Evolutionary conservation across 1,140 invertebrate species (phyloP), one percentile per base, ranked within the genome.

Genomic region (Ericerus pela): DNA sequence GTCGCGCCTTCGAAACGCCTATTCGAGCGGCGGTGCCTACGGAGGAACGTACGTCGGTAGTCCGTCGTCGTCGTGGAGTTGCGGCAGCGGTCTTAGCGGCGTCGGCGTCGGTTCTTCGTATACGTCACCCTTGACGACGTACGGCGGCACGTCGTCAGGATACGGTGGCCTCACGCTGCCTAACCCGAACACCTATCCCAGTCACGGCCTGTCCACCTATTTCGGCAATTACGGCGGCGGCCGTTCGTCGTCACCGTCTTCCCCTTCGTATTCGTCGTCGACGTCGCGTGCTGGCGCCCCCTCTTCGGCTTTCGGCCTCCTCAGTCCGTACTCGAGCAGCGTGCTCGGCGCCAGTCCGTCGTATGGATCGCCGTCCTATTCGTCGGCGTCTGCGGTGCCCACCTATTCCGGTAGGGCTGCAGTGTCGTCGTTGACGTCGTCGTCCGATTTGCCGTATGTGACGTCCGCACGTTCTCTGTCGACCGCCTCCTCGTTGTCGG

Each of bases 61-160:
- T 18, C 6, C 51, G 20, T 53, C 56, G 0, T 2, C 54, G 1
- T 30, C 51, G 5, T 52, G 30, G 1, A 53, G 47, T 43, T 36
- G 51, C 2, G 29, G 28, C 8, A 29, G 56, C 0, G n/a, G n/a
- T n/a, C n/a, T n/a, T n/a, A n/a, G n/a, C n/a, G n/a, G n/a, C n/a
- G n/a, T n/a, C n/a, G n/a, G n/a, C n/a, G n/a, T n/a, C n/a, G n/a
- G n/a, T n/a, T 56, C 57, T 5, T 58, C 47, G 4, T 47, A 56
- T 36, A 36, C 51, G 14, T 52, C 52, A 4, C 31, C 24, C 12
- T 31, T 55, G 26, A 70, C 72, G 0, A 77, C 77, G 4, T 80
- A 80, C 54, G 78, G 79, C 4, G 78, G 77, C 20, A 79, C 77
- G 0, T 64, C 74, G 53, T 79, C 78, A 1, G 77, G 77, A 22